Conservation (phyloP, 2,888 invertebrate species). For the Sesia apiformis region DNA sequence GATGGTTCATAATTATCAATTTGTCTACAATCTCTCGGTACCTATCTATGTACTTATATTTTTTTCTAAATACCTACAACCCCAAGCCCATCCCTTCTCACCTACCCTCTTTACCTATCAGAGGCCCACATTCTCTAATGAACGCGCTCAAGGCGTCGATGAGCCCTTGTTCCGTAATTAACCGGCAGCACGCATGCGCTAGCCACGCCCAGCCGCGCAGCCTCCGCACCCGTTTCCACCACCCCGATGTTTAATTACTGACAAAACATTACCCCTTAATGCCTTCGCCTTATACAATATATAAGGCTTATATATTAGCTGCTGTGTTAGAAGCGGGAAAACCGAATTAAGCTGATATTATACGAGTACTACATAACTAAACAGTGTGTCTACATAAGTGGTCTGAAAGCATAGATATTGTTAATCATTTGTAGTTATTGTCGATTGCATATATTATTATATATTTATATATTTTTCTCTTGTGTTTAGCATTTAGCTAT, state of each 20-base stretch:
- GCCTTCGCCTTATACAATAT: slow-evolving; percentile 19
- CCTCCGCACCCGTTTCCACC: slow-evolving; percentile 39
- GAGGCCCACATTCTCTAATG: slow-evolving; percentile 43
- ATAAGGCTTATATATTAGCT: not conserved
- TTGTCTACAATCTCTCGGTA: no score
- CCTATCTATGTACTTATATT: not conserved
- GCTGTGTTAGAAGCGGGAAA: not conserved
- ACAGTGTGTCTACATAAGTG: no score
- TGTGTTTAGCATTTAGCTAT: no score
- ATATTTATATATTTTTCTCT: no score
- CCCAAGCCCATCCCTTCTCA: slow-evolving; percentile 11
- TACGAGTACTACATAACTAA: no score
- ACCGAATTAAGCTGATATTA: no score
- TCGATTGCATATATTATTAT: no score
- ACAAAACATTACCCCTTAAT: slow-evolving; percentile 70
- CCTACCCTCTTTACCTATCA: slow-evolving; percentile 18
- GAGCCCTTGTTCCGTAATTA: slow-evolving; percentile 66
- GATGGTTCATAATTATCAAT: no score
- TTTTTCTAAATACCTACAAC: slow-evolving; percentile 12
- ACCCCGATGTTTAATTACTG: slow-evolving; percentile 52
- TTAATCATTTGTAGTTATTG: no score
- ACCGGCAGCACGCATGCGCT: slow-evolving; percentile 59
- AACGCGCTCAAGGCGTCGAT: slow-evolving; percentile 56
- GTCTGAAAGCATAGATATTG: no score
- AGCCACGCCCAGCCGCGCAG: slow-evolving; percentile 66